Conservation (phyloP, 2,888 invertebrate genomes). For the Pandemis corylana region DNA sequence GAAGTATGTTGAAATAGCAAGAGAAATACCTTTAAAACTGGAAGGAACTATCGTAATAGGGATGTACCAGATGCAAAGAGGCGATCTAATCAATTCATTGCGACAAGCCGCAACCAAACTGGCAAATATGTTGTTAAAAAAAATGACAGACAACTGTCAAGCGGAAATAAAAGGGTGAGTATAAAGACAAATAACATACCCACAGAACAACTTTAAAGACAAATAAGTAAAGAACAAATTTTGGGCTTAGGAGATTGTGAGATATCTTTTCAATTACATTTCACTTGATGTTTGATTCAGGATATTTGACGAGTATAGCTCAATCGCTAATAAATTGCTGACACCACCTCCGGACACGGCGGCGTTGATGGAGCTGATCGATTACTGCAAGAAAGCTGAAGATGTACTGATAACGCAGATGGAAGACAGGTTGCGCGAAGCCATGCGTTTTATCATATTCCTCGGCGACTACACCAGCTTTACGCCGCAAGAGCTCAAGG, state of each 20-base stretch:
- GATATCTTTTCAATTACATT: background rate
- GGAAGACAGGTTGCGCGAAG: constrained; percentile 89
- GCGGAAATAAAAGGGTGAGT: constrained; percentile 89
- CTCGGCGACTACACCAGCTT: constrained; percentile 92
- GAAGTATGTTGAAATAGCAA: constrained; percentile 86
- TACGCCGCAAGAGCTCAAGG: constrained; percentile 93
- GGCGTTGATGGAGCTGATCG: constrained; percentile 92
- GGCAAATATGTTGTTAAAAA: constrained; percentile 88
- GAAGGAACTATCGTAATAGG: constrained; percentile 90
- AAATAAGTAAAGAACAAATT: no score
- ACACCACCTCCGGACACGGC: constrained; percentile 93
- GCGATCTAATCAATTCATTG: constrained; percentile 89
- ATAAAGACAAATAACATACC: background rate
- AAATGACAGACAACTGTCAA: constrained; percentile 93
- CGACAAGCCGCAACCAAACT: constrained; percentile 88
- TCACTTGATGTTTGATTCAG: constrained; percentile 70
- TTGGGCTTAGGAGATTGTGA: background rate
- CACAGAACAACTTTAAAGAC: no score
- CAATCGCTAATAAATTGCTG: constrained; percentile 91
- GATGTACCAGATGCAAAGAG: constrained; percentile 93
- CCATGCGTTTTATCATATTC: constrained; percentile 91
- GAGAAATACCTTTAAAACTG: constrained; percentile 84
- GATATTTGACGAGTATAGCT: constrained; percentile 93
- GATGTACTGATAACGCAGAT: constrained; percentile 88
- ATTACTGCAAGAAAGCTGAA: constrained; percentile 90